Evolutionary conservation across 2,113 vertebrate species (phyloP), one percentile per base, ranked within the genome.

Genomic region (Hepsetus odoe): DNA sequence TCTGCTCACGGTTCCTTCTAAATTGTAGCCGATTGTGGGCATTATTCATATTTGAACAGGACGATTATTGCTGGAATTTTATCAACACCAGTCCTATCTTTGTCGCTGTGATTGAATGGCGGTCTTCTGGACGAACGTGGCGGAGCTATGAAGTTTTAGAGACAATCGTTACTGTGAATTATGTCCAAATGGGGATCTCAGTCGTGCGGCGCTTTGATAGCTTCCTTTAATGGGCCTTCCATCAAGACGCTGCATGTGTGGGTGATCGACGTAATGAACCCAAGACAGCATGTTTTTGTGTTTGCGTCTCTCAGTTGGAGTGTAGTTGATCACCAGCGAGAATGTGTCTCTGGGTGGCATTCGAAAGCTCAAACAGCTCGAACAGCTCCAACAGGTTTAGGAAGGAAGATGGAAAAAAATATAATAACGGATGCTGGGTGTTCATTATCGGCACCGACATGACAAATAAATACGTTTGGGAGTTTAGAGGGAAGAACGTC

Each of bases 81-180:
- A n/a, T n/a, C n/a, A n/a, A n/a, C n/a, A n/a, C n/a, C n/a, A n/a
- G n/a, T n/a, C n/a, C n/a, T n/a, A n/a, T n/a, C n/a, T n/a, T n/a
- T 11, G 40, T 46, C 16, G 4, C 69, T 28, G 30, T 4, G 9
- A 62, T 59, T 55, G 18, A 72, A 53, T 65, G 35, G 40, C 58
- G 58, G 13, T 65, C 40, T 51, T 55, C 30, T 53, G 49, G 18
- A 74, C 74, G 18, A 70, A 75, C 55, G 72, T 59, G 58, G 30
- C 66, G 76, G 51, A 8, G 70, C 33, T 77, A 33, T 58, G 56
- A 79, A 73, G 76, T 73, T 80, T 74, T 33, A 61, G 71, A 75
- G 49, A 66, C 80, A 73, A 77, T 82, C 69, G 51, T 84, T 84
- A 79, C 46, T 32, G 51, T 72, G 80, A 77, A 72, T 81, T 77